A percentile compares a stretch with the other conserved stretches of the same genome.
These are phyloP conservation scores for Euura lappo DNA, from an alignment of 1,140 invertebrate species.

Conservation along the genomic window DNA sequence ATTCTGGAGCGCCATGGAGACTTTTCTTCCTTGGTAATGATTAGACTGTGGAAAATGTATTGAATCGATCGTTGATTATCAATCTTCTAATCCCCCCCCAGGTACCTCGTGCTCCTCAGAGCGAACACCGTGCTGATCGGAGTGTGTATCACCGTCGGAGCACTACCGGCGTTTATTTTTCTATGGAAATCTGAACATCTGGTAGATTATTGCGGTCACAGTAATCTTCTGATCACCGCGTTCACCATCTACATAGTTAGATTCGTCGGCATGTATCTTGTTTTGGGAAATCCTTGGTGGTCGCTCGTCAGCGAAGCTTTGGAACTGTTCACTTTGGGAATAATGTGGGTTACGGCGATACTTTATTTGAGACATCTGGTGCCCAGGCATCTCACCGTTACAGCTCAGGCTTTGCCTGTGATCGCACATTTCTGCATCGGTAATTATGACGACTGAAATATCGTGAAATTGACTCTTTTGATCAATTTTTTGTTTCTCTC, in stretches of 20 bases:
- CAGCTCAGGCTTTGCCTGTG: conserved; percentile 82
- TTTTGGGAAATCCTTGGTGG: conserved; percentile 68
- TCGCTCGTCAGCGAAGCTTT: conserved; percentile 74
- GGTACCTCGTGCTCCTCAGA: conserved; percentile 66
- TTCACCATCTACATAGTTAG: conserved; percentile 79
- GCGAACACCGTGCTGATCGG: conserved; percentile 69
- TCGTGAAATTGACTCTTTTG: background rate
- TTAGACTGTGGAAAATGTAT: background rate
- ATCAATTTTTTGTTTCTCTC: background rate
- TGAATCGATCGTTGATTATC: background rate
- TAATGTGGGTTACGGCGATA: conserved; percentile 84
- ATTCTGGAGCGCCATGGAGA: conserved; percentile 80
- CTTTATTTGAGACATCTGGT: conserved; percentile 82
- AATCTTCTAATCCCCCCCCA: conserved; percentile 39
- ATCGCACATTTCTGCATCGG: conserved; percentile 84
- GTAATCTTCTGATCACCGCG: conserved; percentile 81
- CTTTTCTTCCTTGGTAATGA: conserved; percentile 73
- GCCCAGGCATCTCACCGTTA: conserved; percentile 79
- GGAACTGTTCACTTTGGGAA: conserved; percentile 81
- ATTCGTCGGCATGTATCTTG: conserved; percentile 68
- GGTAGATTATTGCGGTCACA: conserved; percentile 84
- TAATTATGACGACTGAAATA: conserved; percentile 37
- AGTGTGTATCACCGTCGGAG: conserved; percentile 69
- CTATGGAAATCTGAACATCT: conserved; percentile 80
- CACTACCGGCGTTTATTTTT: conserved; percentile 73